Evolutionary conservation across 2,888 invertebrate species (phyloP).

Genomic region (Sceliomorpha sp.): DNA sequence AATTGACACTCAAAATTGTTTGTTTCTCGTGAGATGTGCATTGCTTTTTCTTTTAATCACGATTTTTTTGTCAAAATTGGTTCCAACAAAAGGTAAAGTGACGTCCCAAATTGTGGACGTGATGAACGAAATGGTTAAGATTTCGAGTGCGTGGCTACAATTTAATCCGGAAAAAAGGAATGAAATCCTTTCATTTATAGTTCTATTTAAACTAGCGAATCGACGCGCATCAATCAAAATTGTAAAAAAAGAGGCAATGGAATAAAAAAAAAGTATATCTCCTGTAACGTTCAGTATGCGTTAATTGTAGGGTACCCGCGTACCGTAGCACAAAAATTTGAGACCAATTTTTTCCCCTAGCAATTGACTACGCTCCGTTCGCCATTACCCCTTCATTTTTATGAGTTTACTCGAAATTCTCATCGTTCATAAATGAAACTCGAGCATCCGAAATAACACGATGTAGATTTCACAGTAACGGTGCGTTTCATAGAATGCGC

Average conservation of each 20-base stretch:
- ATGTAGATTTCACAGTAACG: too few species aligned
- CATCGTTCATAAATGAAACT: too few species aligned
- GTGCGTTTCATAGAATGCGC: too few species aligned
- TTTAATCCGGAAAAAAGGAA: constrained; percentile 3
- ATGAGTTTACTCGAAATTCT: neutral
- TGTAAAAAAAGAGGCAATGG: constrained; percentile 1
- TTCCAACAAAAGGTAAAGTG: too few species aligned
- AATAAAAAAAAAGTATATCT: too few species aligned
- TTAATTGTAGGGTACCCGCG: constrained; percentile 4
- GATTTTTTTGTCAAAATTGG: too few species aligned
- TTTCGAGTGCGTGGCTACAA: constrained; percentile 1
- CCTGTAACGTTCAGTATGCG: neutral
- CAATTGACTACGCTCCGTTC: constrained; percentile 4
- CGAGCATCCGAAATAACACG: too few species aligned
- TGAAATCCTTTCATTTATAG: constrained; percentile 4
- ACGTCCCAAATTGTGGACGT: too few species aligned
- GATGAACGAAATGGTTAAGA: neutral
- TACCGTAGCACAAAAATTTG: neutral
- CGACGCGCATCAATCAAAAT: neutral
- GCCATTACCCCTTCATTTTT: neutral
- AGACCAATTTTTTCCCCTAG: constrained; percentile 8
- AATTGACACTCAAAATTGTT: too few species aligned
- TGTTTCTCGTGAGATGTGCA: too few species aligned
- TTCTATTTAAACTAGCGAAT: neutral
- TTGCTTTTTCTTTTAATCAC: too few species aligned